Conservation (phyloP, 2,888 invertebrate genomes). For the Nineta flava region DNA sequence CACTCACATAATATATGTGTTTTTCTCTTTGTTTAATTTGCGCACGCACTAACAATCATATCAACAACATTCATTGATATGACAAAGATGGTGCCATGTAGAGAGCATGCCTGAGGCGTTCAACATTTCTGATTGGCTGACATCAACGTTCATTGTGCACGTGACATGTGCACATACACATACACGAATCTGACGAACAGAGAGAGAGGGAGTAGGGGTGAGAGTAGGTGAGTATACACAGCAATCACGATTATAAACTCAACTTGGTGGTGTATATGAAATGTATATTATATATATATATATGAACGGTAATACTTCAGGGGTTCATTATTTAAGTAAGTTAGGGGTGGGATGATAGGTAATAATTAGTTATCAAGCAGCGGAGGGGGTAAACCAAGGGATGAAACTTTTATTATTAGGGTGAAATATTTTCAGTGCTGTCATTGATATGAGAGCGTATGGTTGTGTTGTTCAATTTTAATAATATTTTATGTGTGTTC, state of each 20-base stretch:
- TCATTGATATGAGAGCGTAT: neutral
- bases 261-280: neutral
- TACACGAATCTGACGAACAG: neutral
- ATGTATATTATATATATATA: neutral
- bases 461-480: neutral
- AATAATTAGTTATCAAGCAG: slow-evolving; percentile 7
- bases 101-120: neutral
- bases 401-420: slow-evolving; percentile 3
- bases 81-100: neutral
- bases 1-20: too few species aligned
- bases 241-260: neutral
- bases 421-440: neutral
- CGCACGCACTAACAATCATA: too few species aligned
- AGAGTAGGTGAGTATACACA: too few species aligned
- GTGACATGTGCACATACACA: neutral
- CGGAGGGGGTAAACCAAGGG: slow-evolving; percentile 3
- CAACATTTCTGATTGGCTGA: neutral
- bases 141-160: neutral
- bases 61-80: neutral
- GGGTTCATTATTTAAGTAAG: slow-evolving; percentile 9
- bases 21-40: too few species aligned
- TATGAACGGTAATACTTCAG: slow-evolving; percentile 7
- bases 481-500: neutral
- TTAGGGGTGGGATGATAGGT: slow-evolving; percentile 8
- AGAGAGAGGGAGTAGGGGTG: neutral